A percentile compares a stretch with the other conserved stretches of the same genome.
Evolutionary conservation across 64 coral and sea anemone genomes (phyloP).

Genomic region (Dendronephthya gigantea): DNA sequence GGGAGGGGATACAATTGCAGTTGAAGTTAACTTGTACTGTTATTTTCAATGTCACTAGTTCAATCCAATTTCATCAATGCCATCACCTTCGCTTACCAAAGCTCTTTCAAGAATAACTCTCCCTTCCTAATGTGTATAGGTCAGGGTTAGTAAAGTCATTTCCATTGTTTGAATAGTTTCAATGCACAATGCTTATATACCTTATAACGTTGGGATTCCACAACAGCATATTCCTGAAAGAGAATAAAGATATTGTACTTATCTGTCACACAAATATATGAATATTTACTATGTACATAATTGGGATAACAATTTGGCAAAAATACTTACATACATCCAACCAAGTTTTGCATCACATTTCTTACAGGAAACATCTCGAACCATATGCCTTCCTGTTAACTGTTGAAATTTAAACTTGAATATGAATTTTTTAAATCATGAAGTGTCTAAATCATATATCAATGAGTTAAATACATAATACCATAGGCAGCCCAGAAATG

Average conservation of each 20-base stretch:
- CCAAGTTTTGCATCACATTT: slow-evolving; percentile 97
- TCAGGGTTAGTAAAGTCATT: neutral
- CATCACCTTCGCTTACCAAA: slow-evolving; percentile 86
- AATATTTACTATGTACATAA: too few species aligned
- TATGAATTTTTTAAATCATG: too few species aligned
- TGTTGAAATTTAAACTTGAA: slow-evolving; percentile 26
- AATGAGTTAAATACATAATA: too few species aligned
- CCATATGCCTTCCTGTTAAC: slow-evolving; percentile 96
- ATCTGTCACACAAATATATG: too few species aligned
- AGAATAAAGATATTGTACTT: neutral
- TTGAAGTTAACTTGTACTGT: too few species aligned
- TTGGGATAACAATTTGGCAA: neutral
- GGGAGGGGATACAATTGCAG: too few species aligned
- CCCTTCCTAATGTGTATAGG: slow-evolving; percentile 51
- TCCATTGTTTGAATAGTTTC: neutral
- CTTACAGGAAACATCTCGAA: slow-evolving; percentile 95
- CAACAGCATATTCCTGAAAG: slow-evolving; percentile 84
- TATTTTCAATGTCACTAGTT: neutral
- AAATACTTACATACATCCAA: slow-evolving; percentile 99
- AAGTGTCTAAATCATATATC: too few species aligned
- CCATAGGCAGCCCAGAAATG: too few species aligned
- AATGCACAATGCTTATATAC: neutral
- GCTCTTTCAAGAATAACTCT: slow-evolving; percentile 90
- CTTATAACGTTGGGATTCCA: slow-evolving; percentile 93
- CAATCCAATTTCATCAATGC: slow-evolving; percentile 77